phyloP scores from a whole-genome alignment of 2,888 invertebrate genomes.

The Vanessa cardui region DNA sequence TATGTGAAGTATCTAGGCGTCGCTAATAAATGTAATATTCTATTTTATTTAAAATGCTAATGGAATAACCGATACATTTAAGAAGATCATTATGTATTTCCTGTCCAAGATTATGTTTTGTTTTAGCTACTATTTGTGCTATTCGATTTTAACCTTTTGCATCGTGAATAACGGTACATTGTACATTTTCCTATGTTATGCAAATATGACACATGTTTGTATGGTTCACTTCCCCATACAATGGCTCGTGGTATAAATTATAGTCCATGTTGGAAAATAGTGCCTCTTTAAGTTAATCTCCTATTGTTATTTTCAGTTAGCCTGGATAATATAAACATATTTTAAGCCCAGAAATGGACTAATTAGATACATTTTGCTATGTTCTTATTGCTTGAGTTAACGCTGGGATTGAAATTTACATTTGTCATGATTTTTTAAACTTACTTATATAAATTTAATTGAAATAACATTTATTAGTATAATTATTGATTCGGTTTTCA shows the following conservation, averaged over 20 bases:
- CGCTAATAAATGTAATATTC: conserved; percentile 4
- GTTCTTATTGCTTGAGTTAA: too few relatives aligned
- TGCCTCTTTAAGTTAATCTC: background rate
- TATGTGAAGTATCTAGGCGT: conserved; percentile 16
- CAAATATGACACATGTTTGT: conserved; percentile 26
- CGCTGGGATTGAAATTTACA: too few relatives aligned
- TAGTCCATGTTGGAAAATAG: conserved; percentile 14
- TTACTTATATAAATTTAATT: too few relatives aligned
- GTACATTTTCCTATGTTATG: conserved; percentile 34
- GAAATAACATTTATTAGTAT: too few relatives aligned
- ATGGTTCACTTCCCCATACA: conserved; percentile 24
- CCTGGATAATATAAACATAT: background rate
- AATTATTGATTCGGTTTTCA: too few relatives aligned
- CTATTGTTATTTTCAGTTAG: background rate
- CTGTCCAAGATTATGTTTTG: too few relatives aligned
- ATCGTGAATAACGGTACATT: conserved; percentile 9
- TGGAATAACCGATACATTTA: conserved; percentile 1
- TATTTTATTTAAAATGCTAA: background rate
- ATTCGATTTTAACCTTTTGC: conserved; percentile 9
- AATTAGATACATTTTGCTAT: background rate
- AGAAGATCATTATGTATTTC: too few relatives aligned
- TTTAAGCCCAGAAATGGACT: background rate
- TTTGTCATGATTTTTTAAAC: too few relatives aligned
- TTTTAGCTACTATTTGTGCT: background rate
- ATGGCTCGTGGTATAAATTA: conserved; percentile 19